Percentiles rank a stretch among this genome's conserved stretches.
Conservation (phyloP, 2,797 vertebrate genomes). For the Acanthurus tractus region DNA sequence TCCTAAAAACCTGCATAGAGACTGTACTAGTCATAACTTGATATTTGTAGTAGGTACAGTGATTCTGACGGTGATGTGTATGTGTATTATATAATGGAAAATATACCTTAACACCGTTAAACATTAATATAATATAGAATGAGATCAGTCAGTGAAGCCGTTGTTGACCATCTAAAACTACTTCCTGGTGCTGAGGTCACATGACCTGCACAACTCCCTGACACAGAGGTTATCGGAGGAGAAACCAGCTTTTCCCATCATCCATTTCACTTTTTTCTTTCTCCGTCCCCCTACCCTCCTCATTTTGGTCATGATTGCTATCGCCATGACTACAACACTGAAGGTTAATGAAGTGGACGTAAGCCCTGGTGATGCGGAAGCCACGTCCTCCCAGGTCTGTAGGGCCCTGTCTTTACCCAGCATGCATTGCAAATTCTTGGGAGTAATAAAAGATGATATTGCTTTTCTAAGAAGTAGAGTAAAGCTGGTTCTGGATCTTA, state of each 20-base stretch:
- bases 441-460: not conserved
- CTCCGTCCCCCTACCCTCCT: constrained; percentile 55
- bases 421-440: constrained; percentile 61
- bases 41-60: not conserved
- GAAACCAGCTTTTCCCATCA: constrained; percentile 81
- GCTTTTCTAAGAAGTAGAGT: constrained; percentile 1
- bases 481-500: constrained; percentile 1
- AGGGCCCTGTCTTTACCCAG: constrained; percentile 74
- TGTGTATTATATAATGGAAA: not conserved
- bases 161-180: constrained; percentile 12
- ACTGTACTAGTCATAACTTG: not conserved
- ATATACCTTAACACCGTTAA: not conserved
- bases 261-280: constrained; percentile 86
- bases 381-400: constrained; percentile 88
- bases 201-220: constrained; percentile 32
- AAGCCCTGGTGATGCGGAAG: constrained; percentile 72
- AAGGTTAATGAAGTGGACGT: constrained; percentile 89
- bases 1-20: not conserved
- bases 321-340: constrained; percentile 74
- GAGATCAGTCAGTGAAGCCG: not conserved
- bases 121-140: not conserved
- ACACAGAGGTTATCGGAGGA: constrained; percentile 44
- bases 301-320: constrained; percentile 83
- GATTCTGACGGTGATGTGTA: not conserved
- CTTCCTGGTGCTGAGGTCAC: constrained; percentile 34